A percentile compares a stretch with the other conserved stretches of the same genome.
Conservation (phyloP, 2,888 invertebrate species). For the Tridacna gigas region DNA sequence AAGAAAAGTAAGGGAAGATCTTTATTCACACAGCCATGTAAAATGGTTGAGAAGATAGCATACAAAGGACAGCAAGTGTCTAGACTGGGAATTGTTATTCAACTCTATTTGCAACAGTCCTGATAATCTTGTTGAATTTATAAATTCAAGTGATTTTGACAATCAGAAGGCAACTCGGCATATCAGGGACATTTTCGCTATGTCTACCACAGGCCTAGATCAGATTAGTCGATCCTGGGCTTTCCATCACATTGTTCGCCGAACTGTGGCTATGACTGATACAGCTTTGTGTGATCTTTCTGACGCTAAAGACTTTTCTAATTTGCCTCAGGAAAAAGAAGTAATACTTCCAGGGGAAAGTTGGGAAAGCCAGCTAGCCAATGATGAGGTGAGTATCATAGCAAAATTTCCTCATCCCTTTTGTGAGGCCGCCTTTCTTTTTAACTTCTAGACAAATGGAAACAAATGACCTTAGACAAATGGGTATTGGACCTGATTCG, state of each 20-base stretch:
- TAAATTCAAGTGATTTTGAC: slow-evolving; percentile 28
- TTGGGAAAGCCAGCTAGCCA: too few species aligned
- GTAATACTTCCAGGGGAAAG: too few species aligned
- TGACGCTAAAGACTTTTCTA: neutral
- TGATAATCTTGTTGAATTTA: slow-evolving; percentile 25
- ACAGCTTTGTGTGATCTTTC: slow-evolving; percentile 7
- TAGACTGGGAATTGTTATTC: slow-evolving; percentile 16
- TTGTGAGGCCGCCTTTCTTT: too few species aligned
- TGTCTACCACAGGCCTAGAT: slow-evolving; percentile 33
- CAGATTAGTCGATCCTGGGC: slow-evolving; percentile 27
- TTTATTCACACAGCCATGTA: slow-evolving; percentile 40
- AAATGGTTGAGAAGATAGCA: slow-evolving; percentile 49
- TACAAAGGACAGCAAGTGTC: slow-evolving; percentile 50
- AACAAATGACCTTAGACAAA: too few species aligned
- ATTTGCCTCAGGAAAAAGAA: too few species aligned
- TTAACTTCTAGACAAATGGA: too few species aligned
- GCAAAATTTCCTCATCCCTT: too few species aligned
- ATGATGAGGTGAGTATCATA: too few species aligned
- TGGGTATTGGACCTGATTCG: too few species aligned
- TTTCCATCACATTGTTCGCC: slow-evolving; percentile 25
- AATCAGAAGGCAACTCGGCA: slow-evolving; percentile 24
- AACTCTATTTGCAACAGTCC: slow-evolving; percentile 26
- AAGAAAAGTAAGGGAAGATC: slow-evolving; percentile 25
- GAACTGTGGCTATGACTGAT: slow-evolving; percentile 35
- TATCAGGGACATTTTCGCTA: slow-evolving; percentile 36